A percentile compares a stretch with the other conserved stretches of the same genome.
Conservation (phyloP, 2,888 invertebrate species). For the Platycnemis pennipes region DNA sequence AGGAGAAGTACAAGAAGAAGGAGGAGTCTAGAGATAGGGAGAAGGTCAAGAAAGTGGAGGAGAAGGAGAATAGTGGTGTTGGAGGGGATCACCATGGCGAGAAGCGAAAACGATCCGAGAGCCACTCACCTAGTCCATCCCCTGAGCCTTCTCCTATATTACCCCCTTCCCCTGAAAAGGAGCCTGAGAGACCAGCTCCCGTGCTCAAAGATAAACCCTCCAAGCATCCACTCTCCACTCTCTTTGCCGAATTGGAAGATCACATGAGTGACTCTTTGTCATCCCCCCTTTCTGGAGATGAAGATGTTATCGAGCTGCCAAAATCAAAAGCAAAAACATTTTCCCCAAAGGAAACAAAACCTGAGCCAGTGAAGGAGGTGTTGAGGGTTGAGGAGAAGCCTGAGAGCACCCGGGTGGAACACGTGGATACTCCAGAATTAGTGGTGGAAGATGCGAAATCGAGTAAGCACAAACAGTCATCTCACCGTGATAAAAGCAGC, state of each 20-base stretch:
- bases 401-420: not conserved
- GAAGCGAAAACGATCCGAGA: slow-evolving; percentile 75
- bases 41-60: slow-evolving; percentile 81
- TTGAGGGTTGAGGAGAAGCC: not conserved
- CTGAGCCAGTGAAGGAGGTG: slow-evolving; percentile 11
- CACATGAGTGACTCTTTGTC: slow-evolving; percentile 71
- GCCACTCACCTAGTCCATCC: slow-evolving; percentile 65
- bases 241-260: slow-evolving; percentile 72
- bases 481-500: slow-evolving; percentile 49
- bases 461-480: slow-evolving; percentile 50
- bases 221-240: slow-evolving; percentile 71
- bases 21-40: slow-evolving; percentile 80
- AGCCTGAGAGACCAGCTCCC: slow-evolving; percentile 73
- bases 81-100: slow-evolving; percentile 84
- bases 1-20: slow-evolving; percentile 81
- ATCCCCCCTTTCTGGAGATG: slow-evolving; percentile 72
- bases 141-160: slow-evolving; percentile 68
- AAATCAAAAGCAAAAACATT: slow-evolving; percentile 55
- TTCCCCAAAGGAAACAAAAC: slow-evolving; percentile 69
- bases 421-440: not conserved
- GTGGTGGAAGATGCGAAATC: not conserved
- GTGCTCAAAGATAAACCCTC: slow-evolving; percentile 69
- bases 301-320: slow-evolving; percentile 69
- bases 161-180: slow-evolving; percentile 76
- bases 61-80: slow-evolving; percentile 85